Conservation (phyloP, 35 echinoderm and acorn worm species). For the Anneissia japonica region DNA sequence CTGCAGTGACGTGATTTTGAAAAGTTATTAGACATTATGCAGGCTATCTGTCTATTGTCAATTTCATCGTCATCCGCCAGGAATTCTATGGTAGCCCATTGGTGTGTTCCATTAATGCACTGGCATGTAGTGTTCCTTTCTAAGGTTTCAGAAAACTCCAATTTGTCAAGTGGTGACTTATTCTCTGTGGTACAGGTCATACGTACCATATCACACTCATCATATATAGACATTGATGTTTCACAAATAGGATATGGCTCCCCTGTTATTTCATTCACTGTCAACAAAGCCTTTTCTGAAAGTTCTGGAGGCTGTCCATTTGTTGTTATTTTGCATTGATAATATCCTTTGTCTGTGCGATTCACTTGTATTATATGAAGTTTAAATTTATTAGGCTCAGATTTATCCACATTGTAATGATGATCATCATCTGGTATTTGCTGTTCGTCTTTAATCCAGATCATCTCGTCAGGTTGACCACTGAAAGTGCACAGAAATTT, state of each 20-base stretch:
- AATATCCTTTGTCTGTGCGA: not conserved
- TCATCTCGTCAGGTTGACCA: too few relatives aligned
- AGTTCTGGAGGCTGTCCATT: too few relatives aligned
- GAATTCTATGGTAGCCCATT: too few relatives aligned
- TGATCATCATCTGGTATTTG: not conserved
- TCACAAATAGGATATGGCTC: not conserved
- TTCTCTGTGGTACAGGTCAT: not conserved
- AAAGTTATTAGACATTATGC: too few relatives aligned
- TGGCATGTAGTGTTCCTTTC: too few relatives aligned
- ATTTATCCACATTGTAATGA: not conserved
- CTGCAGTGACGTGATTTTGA: too few relatives aligned
- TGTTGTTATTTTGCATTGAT: not conserved
- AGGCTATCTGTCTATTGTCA: too few relatives aligned
- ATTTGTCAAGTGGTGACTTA: not conserved
- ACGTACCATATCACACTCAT: not conserved
- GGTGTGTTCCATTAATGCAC: too few relatives aligned
- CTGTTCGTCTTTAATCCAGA: not conserved
- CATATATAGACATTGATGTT: not conserved
- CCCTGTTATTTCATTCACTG: not conserved
- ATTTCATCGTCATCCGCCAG: too few relatives aligned
- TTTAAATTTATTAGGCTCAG: not conserved
- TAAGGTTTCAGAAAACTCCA: too few relatives aligned
- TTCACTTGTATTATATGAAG: not conserved
- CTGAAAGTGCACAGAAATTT: too few relatives aligned
- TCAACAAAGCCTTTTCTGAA: not conserved